These are phyloP conservation scores for Tenthredo scrophulariae DNA, from an alignment of 2,888 invertebrate species.

Conservation along the genomic window DNA sequence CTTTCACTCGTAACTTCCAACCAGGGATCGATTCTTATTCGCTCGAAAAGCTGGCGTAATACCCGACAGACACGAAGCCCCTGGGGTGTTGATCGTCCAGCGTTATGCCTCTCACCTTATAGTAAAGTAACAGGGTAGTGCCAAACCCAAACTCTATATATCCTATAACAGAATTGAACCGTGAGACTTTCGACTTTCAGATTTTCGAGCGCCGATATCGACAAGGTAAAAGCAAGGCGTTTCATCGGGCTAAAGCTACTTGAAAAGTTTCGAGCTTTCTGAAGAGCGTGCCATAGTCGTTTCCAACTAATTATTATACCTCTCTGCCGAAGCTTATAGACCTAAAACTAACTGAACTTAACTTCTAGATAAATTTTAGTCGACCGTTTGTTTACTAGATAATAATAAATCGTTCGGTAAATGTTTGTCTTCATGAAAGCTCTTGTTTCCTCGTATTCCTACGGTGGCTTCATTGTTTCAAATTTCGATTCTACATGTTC, in stretches of 20 bases:
- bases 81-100: constrained; percentile 36
- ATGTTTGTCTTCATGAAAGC: neutral
- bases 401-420: constrained; percentile 1
- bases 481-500: neutral
- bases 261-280: constrained; percentile 63
- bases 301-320: constrained; percentile 35
- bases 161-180: constrained; percentile 22
- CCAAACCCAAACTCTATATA: constrained; percentile 37
- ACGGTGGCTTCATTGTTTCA: neutral
- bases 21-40: constrained; percentile 71
- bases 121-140: neutral
- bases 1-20: neutral
- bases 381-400: neutral
- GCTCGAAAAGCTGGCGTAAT: constrained; percentile 65
- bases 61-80: constrained; percentile 69
- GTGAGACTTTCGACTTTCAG: constrained; percentile 31
- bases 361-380: neutral
- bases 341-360: neutral
- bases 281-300: neutral
- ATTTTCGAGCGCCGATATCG: constrained; percentile 40
- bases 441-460: neutral
- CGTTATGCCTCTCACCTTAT: constrained; percentile 40
- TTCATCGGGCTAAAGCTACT: constrained; percentile 58
- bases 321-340: neutral
- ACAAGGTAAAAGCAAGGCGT: neutral